Base-by-base conservation (phyloP, 30 jellyfish, hydroid and myxozoan species). In the Chironex yamaguchii region DNA sequence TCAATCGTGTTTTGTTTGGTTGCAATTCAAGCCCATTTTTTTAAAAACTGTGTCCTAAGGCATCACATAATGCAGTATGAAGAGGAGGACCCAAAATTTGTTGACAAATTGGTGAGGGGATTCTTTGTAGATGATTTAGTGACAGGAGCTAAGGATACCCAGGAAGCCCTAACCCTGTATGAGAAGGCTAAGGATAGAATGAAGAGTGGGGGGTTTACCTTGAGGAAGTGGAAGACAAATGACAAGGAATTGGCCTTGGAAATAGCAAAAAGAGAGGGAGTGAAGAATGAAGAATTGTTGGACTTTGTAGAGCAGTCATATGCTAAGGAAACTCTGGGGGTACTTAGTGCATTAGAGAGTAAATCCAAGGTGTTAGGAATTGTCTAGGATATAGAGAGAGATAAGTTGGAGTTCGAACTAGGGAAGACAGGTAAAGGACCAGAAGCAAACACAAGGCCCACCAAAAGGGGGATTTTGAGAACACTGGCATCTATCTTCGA, bases 101-200 rank as follows among this genome's bases (percentile, higher is more conserved):
- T 67, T 22, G 34, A 71, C 4, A 36, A 34, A 2, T 32, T 78
- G 82, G 29, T 52, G 29, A 68, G 58, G 12, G 33, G 68, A 65
- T 66, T 78, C 0, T 58, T 52, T 78, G 89, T 78, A 0, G 89
- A 78, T 32, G 82, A 78, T 68, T 28, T 78, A 62, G 82, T 78
- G 25, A 0, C 31, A 31, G 66, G 78, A 1, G 49, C 68, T 28
- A 58, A 67, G 33, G 34, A 22, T 12, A 17, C 36, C 1, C 68
- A 78, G 65, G 22, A 67, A 28, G 89, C 67, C 11, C 24, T 33
- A 28, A 73, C 29, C 34, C 22, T 71, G 75, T 71, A 71, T 29
- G 30, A 36, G 72, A 27, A 71, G 74, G 85, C 85, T 4, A 71
- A 36, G 12, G 17, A 42, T 24, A 71, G 75, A 71, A n/a, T 71